Evolutionary conservation across 30 jellyfish, hydroid and myxozoan species (phyloP).

Genomic region (Pseudorhiza aurosa): DNA sequence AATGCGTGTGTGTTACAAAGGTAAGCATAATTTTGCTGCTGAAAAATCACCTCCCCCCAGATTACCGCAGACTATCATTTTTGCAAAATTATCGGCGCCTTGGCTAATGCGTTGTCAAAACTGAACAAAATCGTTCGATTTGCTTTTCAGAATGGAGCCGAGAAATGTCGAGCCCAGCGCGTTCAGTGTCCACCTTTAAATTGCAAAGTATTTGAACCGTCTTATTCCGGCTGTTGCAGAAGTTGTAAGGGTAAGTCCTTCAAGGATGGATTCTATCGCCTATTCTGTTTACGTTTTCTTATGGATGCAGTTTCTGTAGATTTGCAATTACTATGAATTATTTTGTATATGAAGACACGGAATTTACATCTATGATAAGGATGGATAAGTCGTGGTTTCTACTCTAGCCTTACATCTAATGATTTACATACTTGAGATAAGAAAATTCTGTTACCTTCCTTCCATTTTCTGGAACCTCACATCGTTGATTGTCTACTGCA

Average conservation of each 20-base stretch:
- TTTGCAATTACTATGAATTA: too few species aligned
- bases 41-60: background rate
- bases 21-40: background rate
- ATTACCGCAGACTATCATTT: background rate
- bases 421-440: too few species aligned
- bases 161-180: slow-evolving; percentile 54
- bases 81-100: background rate
- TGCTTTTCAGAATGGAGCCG: slow-evolving; percentile 42
- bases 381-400: too few species aligned
- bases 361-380: too few species aligned
- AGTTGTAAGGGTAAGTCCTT: slow-evolving; percentile 50
- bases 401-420: too few species aligned
- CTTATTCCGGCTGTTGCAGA: slow-evolving; percentile 54
- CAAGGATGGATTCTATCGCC: background rate
- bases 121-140: background rate
- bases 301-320: too few species aligned
- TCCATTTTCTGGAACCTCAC: too few species aligned
- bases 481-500: too few species aligned
- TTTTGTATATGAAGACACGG: too few species aligned
- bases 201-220: slow-evolving; percentile 31
- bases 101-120: background rate
- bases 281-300: too few species aligned
- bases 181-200: slow-evolving; percentile 47
- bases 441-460: too few species aligned
- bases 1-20: slow-evolving; percentile 55